phyloP scores from a whole-genome alignment of 2,797 vertebrate genomes.

The Hippopotamyrus pictus region DNA sequence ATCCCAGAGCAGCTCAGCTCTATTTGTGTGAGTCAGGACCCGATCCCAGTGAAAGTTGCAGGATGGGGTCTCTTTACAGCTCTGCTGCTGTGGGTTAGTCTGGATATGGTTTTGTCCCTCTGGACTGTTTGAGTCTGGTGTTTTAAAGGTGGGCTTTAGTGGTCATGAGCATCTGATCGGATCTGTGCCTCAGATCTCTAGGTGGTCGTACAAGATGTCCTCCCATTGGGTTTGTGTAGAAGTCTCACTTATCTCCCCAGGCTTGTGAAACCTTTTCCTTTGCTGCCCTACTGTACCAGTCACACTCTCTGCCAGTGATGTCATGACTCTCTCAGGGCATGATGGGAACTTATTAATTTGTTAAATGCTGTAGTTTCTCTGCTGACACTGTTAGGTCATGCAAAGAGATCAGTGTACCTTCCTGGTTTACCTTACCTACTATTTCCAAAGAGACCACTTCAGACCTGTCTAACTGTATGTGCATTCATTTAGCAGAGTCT shows the following conservation, averaged over 20 bases:
- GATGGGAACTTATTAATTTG: constrained; percentile 2
- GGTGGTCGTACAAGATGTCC: not conserved
- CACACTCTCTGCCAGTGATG: not conserved
- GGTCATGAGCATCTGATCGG: not conserved
- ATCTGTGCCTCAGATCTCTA: not conserved
- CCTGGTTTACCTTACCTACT: not conserved
- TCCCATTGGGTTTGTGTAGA: not conserved
- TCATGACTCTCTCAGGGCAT: not conserved
- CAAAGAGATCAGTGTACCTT: not conserved
- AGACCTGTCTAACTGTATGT: not conserved
- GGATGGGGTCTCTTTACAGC: not conserved
- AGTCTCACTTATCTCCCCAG: not conserved
- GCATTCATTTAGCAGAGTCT: not conserved
- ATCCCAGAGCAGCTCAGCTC: not conserved
- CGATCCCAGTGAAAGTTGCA: not conserved
- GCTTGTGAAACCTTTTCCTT: not conserved
- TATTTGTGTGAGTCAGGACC: not conserved
- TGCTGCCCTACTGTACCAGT: not conserved
- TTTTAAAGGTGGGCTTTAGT: not conserved
- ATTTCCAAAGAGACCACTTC: not conserved
- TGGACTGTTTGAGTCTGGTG: not conserved
- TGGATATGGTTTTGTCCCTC: not conserved
- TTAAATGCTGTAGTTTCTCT: not conserved
- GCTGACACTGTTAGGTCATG: not conserved
- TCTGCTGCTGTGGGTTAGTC: not conserved